Percentiles rank a stretch among this genome's conserved stretches.
These are phyloP conservation scores for Himalopsyche tibetana DNA, from an alignment of 2,888 invertebrate genomes.

Conservation along the genomic window DNA sequence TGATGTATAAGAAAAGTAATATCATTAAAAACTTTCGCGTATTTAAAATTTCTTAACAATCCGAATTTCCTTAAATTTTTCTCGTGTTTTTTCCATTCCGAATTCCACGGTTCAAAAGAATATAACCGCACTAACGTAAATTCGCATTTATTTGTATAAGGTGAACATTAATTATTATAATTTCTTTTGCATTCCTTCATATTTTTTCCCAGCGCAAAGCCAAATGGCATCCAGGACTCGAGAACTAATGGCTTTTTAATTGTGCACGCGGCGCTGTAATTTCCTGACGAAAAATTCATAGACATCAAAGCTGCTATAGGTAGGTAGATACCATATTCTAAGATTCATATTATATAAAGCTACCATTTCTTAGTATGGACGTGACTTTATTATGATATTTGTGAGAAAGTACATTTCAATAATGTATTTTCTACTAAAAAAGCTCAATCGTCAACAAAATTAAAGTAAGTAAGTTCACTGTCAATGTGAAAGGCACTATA, in stretches of 20 bases:
- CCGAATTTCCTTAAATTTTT: slow-evolving; percentile 26
- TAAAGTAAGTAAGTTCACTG: too few species aligned
- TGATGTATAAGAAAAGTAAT: slow-evolving; percentile 5
- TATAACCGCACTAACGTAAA: background rate
- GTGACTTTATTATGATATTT: too few species aligned
- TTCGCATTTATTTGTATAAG: slow-evolving; percentile 34
- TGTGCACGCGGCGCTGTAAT: slow-evolving; percentile 44
- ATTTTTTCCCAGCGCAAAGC: slow-evolving; percentile 40
- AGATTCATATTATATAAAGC: background rate
- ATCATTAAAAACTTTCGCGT: background rate
- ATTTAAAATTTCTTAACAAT: slow-evolving; percentile 12
- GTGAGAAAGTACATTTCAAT: too few species aligned
- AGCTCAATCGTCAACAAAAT: too few species aligned
- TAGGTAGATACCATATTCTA: background rate
- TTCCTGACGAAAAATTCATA: slow-evolving; percentile 46
- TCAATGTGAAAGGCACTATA: too few species aligned
- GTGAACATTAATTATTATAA: slow-evolving; percentile 44
- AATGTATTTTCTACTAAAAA: too few species aligned
- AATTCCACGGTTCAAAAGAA: slow-evolving; percentile 17
- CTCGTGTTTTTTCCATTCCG: slow-evolving; percentile 15
- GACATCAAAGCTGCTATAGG: slow-evolving; percentile 26
- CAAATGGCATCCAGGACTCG: slow-evolving; percentile 34
- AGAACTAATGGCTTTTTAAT: slow-evolving; percentile 51
- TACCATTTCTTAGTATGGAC: too few species aligned
- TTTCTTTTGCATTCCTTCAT: slow-evolving; percentile 49